Evolutionary conservation across 2,888 invertebrate genomes (phyloP), one percentile per base, ranked within the genome.

Genomic region (Prosopocoilus inquinatus): DNA sequence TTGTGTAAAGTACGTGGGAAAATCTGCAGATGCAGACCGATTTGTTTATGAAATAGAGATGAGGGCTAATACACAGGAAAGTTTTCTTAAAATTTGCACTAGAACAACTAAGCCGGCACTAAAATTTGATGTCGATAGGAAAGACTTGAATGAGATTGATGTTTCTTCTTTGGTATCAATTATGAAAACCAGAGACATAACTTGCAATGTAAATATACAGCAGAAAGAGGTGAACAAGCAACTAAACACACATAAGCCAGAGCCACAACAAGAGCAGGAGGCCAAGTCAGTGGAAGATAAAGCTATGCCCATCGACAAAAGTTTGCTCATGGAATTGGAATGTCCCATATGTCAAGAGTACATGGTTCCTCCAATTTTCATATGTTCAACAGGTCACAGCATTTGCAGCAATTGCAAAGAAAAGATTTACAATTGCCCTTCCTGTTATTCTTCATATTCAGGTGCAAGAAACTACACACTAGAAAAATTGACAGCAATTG

Each of bases 401-500:
- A 38, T 38, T 38, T 38, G 38, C 4, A 38, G 11, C 11, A 38
- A 38, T 7, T 38, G 38, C 7, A 38, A 13, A 38, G 12, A 38
- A 12, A 38, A 38, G 11, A 38, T 38, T 38, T 11, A 11, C 11
- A 13, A 3, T 38, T 38, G 38, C 9, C 38, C 38, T 5, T 12
- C 12, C 11, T 38, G 38, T 38, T 13, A 13, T 13, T 12, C 38
- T 38, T 38, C 38, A 11, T 38, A 11, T 38, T 11, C 38, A 1
- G 11, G 11, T 13, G 12, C 12, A 38, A 11, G 38, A 38, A 38
- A 38, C 9, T 38, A 38, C 38, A 38, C 38, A 38, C 7, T 38
- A 13, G 38, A 38, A 5, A 38, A 38, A 36, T 51, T 60, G 41
- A 35, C 51, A n/a, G 50, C 52, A 34, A 50, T 55, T 13, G 16